Evolutionary conservation across 2,797 vertebrate species (phyloP), one percentile per base, ranked within the genome.

Genomic region (Streptopelia turtur): DNA sequence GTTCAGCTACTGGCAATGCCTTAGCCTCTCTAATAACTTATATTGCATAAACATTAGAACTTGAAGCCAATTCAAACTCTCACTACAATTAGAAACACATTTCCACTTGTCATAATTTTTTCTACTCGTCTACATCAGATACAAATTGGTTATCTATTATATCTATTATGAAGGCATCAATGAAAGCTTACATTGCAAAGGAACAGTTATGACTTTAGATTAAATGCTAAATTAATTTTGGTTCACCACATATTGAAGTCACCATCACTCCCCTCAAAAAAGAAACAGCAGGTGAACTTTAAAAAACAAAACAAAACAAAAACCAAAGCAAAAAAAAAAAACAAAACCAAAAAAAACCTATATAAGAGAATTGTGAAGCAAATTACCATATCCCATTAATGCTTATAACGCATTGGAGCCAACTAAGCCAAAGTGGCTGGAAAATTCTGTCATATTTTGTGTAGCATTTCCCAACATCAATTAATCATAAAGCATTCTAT

Each of bases 81-180:
- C 75, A 50, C 56, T 91, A 39, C 81, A 94, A 90, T 96, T 94
- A 94, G 91, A 94, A 97, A 93, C 81, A 95, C 65, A 91, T 89
- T 94, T 96, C 23, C 30, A 70, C 82, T 93, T 94, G 74, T 94
- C 93, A 90, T 96, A 66, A 37, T 2, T 92, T 94, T 89, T 92
- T 71, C 23, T 66, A 14, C 77, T 87, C 69, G 43, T 70, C 78
- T 94, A n/a, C 65, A 74, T 94, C 82, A 92, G 66, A 91, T 68
- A 88, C 55, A 81, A 79, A 89, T 77, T 66, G 11, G 30, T 82
- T 93, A 84, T 87, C 63, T 83, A 64, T 70, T 68, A 13, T 37
- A 77, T 82, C 52, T 93, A n/a, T 81, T 87, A 55, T 55, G 45
- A 94, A 89, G 41, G 15, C 60, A 91, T 72, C 78, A 83, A 39